Evolutionary conservation across 2,888 invertebrate species (phyloP).

Genomic region (Charanyca ferruginea): DNA sequence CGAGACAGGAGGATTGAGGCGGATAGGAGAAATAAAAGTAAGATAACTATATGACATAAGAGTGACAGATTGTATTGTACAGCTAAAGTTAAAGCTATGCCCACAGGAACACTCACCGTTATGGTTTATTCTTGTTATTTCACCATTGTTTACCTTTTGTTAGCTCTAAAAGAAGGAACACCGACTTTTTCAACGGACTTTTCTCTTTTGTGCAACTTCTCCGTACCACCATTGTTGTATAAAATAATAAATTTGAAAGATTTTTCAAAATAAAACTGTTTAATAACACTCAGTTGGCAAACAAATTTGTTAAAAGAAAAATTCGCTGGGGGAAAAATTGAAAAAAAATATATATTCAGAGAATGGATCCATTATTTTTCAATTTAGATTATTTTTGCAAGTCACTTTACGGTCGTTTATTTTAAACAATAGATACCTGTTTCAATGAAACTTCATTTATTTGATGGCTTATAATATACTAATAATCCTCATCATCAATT

Average conservation of each 20-base stretch:
- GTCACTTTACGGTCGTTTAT: slow-evolving; percentile 23
- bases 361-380: slow-evolving; percentile 44
- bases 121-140: slow-evolving; percentile 47
- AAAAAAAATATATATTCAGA: too few relatives aligned
- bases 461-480: too few relatives aligned
- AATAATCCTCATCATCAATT: too few relatives aligned
- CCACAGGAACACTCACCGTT: slow-evolving; percentile 40
- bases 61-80: not conserved
- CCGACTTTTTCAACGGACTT: slow-evolving; percentile 54
- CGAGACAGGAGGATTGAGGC: too few relatives aligned
- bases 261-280: slow-evolving; percentile 53
- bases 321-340: slow-evolving; percentile 22
- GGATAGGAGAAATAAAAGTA: too few relatives aligned
- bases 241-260: slow-evolving; percentile 54
- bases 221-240: slow-evolving; percentile 53
- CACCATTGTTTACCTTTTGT: slow-evolving; percentile 60
- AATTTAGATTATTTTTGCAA: slow-evolving; percentile 25
- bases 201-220: slow-evolving; percentile 50
- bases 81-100: not conserved
- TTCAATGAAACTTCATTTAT: slow-evolving; percentile 15
- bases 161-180: slow-evolving; percentile 49
- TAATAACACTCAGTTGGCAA: slow-evolving; percentile 53
- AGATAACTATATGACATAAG: not conserved
- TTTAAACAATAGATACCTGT: slow-evolving; percentile 20
- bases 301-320: slow-evolving; percentile 50